Conservation (phyloP, 2,888 invertebrate species). For the Lacanobia oleracea region DNA sequence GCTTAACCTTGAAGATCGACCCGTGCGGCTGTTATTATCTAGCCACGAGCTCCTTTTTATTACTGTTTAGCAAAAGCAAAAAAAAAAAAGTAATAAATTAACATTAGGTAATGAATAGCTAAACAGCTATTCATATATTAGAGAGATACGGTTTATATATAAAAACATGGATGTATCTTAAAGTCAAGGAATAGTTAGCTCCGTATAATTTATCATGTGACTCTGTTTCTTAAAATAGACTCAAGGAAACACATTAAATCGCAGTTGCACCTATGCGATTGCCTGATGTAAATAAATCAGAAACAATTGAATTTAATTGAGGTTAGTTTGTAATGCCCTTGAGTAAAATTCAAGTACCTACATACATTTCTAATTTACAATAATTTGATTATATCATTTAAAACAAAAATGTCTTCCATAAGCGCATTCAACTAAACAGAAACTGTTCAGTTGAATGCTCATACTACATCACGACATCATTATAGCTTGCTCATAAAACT, state of each 20-base stretch:
- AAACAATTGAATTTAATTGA: not conserved
- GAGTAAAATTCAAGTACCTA: too few relatives aligned
- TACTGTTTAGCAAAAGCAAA: too few relatives aligned
- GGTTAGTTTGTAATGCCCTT: not conserved
- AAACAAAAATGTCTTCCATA: not conserved
- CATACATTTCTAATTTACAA: not conserved
- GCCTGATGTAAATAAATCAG: not conserved
- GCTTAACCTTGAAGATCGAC: too few relatives aligned
- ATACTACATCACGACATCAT: slow-evolving; percentile 18
- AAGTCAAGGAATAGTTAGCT: not conserved
- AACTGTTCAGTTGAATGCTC: too few relatives aligned
- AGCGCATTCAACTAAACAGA: not conserved
- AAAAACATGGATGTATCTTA: not conserved
- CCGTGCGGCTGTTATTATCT: too few relatives aligned
- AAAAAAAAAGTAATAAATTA: too few relatives aligned
- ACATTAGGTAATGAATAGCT: too few relatives aligned
- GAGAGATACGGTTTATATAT: not conserved
- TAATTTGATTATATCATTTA: not conserved
- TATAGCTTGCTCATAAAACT: slow-evolving; percentile 10
- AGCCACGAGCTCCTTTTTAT: too few relatives aligned
- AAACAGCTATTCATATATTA: too few relatives aligned
- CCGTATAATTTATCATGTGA: not conserved
- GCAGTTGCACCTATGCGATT: not conserved
- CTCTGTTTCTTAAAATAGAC: not conserved
- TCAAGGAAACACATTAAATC: not conserved